Evolutionary conservation across 2,888 invertebrate species (phyloP), one percentile per base, ranked within the genome.

Genomic region (Andrena dorsata): DNA sequence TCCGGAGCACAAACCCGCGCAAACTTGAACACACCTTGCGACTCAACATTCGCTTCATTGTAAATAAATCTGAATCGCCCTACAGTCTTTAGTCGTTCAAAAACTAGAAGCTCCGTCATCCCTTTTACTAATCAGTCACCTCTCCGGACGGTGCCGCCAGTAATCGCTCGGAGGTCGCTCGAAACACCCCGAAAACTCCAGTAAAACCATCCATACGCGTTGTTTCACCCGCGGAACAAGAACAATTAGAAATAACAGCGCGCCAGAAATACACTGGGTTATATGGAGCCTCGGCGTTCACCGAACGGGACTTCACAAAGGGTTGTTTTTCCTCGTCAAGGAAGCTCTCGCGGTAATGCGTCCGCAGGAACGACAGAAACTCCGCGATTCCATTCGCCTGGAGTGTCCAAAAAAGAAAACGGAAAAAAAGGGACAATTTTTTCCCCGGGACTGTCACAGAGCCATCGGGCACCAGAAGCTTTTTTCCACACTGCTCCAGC

Each of bases 281-380:
- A 20, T 30, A 20, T 30, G 51, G 5, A 30, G 41, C 41, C 41
- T 13, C 41, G 41, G 41, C 41, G 23, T 56, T 56, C 10, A 47
- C 6, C 2, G 26, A n/a, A 69, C 58, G 60, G 26, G n/a, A 28
- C 10, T 26, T 8, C 32, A 49, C 49, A 47, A 32, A 70, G 26
- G 26, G 41, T 61, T 74, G 66, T 61, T 61, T 74, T 75, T 61
- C 51, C 60, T 66, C 66, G 13, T 74, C 64, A 65, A 30, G 28
- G 13, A 73, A 51, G 20, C 73, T 65, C 60, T 61, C 28, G 69
- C 26, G n/a, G 0, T 75, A 75, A 75, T 69, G 68, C 68, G 49
- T 72, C 28, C 35, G 35, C 30, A 13, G 6, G 26, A 60, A 58
- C 63, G 30, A 35, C 20, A 58, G 28, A 58, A 71, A 28, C 35